Percentiles rank a stretch among this genome's conserved stretches.
phyloP scores from a whole-genome alignment of 2,888 invertebrate genomes.

The Ectemnius lituratus region DNA sequence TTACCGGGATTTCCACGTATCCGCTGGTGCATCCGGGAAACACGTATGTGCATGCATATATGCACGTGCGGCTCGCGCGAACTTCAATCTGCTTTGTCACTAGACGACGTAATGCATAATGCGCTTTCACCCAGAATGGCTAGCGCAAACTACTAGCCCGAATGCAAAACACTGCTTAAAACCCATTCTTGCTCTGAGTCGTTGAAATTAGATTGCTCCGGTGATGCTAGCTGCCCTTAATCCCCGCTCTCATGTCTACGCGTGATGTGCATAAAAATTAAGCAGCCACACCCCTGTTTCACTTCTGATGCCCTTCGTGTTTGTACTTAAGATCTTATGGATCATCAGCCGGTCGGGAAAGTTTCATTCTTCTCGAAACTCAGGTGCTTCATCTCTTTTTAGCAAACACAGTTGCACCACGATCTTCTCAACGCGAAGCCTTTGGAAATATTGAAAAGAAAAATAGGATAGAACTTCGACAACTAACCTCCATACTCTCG shows the following conservation, averaged over 20 bases:
- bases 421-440: too few relatives aligned
- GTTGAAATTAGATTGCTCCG: slow-evolving; percentile 5
- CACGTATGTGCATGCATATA: slow-evolving; percentile 8
- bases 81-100: slow-evolving; percentile 25
- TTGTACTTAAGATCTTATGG: too few relatives aligned
- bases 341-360: too few relatives aligned
- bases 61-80: slow-evolving; percentile 16
- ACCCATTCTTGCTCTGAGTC: background rate
- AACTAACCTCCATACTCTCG: too few relatives aligned
- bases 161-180: background rate
- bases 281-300: too few relatives aligned
- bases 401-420: too few relatives aligned
- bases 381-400: too few relatives aligned
- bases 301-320: too few relatives aligned
- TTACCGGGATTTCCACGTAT: slow-evolving; percentile 37
- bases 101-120: slow-evolving; percentile 21
- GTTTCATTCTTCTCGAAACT: too few relatives aligned
- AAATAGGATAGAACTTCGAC: too few relatives aligned
- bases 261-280: slow-evolving; percentile 4
- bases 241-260: background rate
- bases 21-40: slow-evolving; percentile 2
- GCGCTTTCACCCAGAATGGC: background rate
- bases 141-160: too few relatives aligned
- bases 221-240: background rate
- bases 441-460: too few relatives aligned